Evolutionary conservation across 2,888 invertebrate species (phyloP).

Genomic region (Heliothis peltigera): DNA sequence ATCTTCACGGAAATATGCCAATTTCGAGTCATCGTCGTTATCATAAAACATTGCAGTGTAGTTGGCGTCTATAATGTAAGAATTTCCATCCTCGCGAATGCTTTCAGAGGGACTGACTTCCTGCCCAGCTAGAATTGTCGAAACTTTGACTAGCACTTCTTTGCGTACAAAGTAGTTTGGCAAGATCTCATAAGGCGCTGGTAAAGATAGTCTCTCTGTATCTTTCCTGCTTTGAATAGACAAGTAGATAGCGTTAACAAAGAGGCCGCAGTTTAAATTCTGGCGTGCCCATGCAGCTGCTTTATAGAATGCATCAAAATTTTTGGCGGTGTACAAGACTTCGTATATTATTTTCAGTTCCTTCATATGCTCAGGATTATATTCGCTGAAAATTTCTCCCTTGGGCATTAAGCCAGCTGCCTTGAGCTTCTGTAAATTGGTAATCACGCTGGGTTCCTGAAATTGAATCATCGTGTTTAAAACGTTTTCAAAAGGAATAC

Average conservation of each 20-base stretch:
- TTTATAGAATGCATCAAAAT: slow-evolving; percentile 90
- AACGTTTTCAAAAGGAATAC: no score
- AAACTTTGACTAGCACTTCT: slow-evolving; percentile 88
- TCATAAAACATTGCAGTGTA: slow-evolving; percentile 81
- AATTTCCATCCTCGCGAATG: slow-evolving; percentile 79
- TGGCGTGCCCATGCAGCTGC: slow-evolving; percentile 90
- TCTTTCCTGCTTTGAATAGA: slow-evolving; percentile 90
- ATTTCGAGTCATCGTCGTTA: slow-evolving; percentile 87
- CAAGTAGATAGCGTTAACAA: slow-evolving; percentile 90
- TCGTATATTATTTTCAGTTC: slow-evolving; percentile 82
- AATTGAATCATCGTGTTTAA: slow-evolving; percentile 54
- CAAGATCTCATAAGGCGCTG: slow-evolving; percentile 91
- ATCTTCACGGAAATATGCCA: slow-evolving; percentile 93
- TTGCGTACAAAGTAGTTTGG: slow-evolving; percentile 92
- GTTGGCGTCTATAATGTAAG: slow-evolving; percentile 80
- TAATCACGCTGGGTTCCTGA: slow-evolving; percentile 75
- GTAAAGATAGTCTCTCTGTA: slow-evolving; percentile 89
- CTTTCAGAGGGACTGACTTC: slow-evolving; percentile 69
- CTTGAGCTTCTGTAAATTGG: slow-evolving; percentile 72
- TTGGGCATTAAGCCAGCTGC: slow-evolving; percentile 75
- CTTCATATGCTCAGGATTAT: slow-evolving; percentile 72
- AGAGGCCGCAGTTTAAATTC: slow-evolving; percentile 91
- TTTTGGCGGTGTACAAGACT: slow-evolving; percentile 89
- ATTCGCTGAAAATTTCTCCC: slow-evolving; percentile 83
- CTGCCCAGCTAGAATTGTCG: slow-evolving; percentile 73